A percentile compares a stretch with the other conserved stretches of the same genome.
These are phyloP conservation scores for Drosophila demipolita DNA, from an alignment of 2,888 invertebrate genomes.

Conservation along the genomic window DNA sequence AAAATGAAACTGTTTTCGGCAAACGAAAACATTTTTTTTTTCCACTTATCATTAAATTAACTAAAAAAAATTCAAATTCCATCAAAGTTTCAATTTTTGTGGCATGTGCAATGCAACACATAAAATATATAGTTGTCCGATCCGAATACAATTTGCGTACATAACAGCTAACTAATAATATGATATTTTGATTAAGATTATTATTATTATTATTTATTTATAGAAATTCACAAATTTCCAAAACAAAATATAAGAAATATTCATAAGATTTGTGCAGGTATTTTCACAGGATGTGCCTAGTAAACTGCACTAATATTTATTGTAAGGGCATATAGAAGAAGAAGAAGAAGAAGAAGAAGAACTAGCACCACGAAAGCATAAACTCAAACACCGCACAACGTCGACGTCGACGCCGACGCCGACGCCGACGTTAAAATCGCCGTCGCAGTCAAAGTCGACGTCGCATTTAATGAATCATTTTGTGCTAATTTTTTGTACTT, in stretches of 20 bases:
- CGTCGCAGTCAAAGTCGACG: conserved; percentile 23
- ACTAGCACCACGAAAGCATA: neutral
- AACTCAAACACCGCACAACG: conserved; percentile 21
- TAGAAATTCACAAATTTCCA: neutral
- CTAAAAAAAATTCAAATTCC: neutral
- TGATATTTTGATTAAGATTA: neutral
- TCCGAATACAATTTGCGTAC: neutral
- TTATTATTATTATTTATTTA: neutral
- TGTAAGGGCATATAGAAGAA: conserved; percentile 16
- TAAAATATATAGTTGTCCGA: neutral
- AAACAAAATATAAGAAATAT: neutral
- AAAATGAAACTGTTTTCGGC: neutral
- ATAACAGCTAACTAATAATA: neutral
- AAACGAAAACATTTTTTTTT: no score
- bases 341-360: neutral
- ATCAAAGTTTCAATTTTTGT: neutral
- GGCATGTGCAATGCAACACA: neutral
- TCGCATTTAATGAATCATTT: conserved; percentile 40
- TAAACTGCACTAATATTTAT: neutral
- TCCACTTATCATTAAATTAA: neutral
- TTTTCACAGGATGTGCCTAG: neutral
- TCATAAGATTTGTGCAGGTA: neutral
- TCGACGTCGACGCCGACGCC: conserved; percentile 10
- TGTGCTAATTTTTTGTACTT: conserved; percentile 65
- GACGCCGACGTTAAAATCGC: conserved; percentile 16